Evolutionary conservation across 1,140 invertebrate genomes (phyloP), one percentile per base, ranked within the genome.

Genomic region (Apocrypta bakeri): DNA sequence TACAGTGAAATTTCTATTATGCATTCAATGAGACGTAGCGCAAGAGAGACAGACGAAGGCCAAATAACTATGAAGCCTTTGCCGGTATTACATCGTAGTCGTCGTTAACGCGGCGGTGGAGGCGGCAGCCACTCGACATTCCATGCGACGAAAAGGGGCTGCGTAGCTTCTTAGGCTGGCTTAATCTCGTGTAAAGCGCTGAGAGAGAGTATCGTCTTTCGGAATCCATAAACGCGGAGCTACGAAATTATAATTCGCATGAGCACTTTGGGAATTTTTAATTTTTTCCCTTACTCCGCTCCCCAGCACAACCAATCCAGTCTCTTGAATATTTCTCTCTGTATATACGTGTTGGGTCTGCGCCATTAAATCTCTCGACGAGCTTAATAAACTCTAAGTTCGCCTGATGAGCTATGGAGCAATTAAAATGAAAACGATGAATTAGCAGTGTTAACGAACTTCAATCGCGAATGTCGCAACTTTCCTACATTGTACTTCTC

Each of bases 311-410:
- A 14, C 31, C 63, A 29, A 40, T 63, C 7, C 37, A 2, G 40
- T 14, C 25, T 71, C 66, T 29, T 33, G 77, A 71, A 69, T 71
- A 56, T 79, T 79, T 79, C 42, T 68, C 66, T 56, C 40, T 71
- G 25, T 64, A 24, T 9, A 9, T 37, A 9, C 33, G 33, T 33
- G 48, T 56, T 21, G 48, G n/a, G 48, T 56, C n/a, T 17, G 48
- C 48, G 42, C 14, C 42, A 48, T 48, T 48, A 56, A 56, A 56
- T 17, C 48, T 56, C 27, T 68, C 33, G 33, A 14, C 29, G 37
- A 27, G 33, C 64, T 48, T 78, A 42, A 29, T 56, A 56, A n/a
- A 21, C 48, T 56, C 48, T 21, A 17, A 56, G 48, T 56, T n/a
- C 48, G 21, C 48, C 48, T n/a, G 48, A 56, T 56, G 48, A 56